Evolutionary conservation across 1,140 invertebrate genomes (phyloP).

Genomic region (Leguminivora glycinivorella): DNA sequence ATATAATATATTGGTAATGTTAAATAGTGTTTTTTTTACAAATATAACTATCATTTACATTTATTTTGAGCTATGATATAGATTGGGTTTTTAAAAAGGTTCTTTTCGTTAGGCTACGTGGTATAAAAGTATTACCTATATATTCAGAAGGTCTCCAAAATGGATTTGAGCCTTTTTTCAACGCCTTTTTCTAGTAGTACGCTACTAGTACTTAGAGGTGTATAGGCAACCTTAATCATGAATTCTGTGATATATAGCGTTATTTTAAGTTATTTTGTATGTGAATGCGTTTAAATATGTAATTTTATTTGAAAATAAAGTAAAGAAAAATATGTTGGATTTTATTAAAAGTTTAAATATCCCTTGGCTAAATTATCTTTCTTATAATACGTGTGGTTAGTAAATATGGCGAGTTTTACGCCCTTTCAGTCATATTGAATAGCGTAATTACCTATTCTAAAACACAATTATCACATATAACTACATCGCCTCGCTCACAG

Average conservation of each 20-base stretch:
- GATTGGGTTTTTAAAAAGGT: not conserved
- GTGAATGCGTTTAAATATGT: slow-evolving; percentile 44
- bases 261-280: slow-evolving; percentile 36
- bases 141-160: not conserved
- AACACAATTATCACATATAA: too few relatives aligned
- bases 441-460: too few relatives aligned
- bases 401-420: too few relatives aligned
- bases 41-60: not conserved
- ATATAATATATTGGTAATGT: slow-evolving; percentile 8
- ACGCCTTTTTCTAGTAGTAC: not conserved
- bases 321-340: slow-evolving; percentile 28
- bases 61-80: slow-evolving; percentile 11
- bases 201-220: slow-evolving; percentile 8
- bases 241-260: slow-evolving; percentile 32
- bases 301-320: slow-evolving; percentile 57
- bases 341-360: not conserved
- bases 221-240: slow-evolving; percentile 28
- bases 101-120: not conserved
- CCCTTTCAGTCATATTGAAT: too few relatives aligned
- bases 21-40: slow-evolving; percentile 8
- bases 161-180: not conserved
- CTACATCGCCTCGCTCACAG: not conserved
- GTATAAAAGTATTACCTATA: slow-evolving; percentile 10
- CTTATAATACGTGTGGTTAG: too few relatives aligned
- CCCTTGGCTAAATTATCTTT: not conserved